Conservation (phyloP, 2,797 vertebrate genomes). For the Merluccius polli region DNA sequence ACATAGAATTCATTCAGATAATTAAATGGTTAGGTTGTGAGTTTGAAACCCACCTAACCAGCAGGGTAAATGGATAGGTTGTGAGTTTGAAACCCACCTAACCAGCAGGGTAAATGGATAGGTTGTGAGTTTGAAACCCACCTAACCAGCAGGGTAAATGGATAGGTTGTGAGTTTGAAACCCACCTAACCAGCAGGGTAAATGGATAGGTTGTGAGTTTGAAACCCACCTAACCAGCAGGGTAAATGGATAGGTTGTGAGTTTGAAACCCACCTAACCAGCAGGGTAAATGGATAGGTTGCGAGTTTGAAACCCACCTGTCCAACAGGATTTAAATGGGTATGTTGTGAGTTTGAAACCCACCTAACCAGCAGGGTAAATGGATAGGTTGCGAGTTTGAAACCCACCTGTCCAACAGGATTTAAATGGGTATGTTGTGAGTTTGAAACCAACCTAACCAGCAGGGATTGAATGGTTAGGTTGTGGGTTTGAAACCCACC, state of each 20-base stretch:
- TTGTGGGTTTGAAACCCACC: neutral
- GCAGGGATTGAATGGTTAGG: neutral
- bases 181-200: neutral
- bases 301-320: too few relatives aligned
- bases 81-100: conserved; percentile 1
- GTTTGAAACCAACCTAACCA: neutral
- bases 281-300: too few relatives aligned
- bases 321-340: too few relatives aligned
- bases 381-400: too few relatives aligned
- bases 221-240: neutral
- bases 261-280: conserved; percentile 1
- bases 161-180: neutral
- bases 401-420: too few relatives aligned
- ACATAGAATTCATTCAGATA: neutral
- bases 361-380: too few relatives aligned
- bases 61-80: neutral
- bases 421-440: neutral
- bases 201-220: neutral
- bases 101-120: neutral
- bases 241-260: neutral
- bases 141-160: neutral
- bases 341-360: too few relatives aligned
- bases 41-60: neutral
- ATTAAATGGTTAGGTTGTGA: neutral
- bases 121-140: conserved; percentile 1